A percentile compares a stretch with the other conserved stretches of the same genome.
These are phyloP conservation scores for Ispidina lecontei DNA, from an alignment of 2,797 vertebrate species.

Conservation along the genomic window DNA sequence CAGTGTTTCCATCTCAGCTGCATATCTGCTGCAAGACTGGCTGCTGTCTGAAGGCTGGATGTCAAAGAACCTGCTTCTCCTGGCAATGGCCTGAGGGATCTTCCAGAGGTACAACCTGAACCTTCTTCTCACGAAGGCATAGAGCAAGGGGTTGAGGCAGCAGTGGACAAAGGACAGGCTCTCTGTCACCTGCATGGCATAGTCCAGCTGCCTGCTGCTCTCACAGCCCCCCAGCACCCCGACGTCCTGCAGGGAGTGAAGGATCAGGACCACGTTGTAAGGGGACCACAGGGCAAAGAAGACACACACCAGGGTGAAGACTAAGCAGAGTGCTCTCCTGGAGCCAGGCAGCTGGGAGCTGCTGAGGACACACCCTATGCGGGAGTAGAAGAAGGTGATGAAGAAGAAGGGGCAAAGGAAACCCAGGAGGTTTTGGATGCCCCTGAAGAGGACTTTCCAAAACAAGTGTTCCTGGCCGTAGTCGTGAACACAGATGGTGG, in stretches of 20 bases:
- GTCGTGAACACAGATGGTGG: conserved; percentile 63
- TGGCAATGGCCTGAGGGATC: conserved; percentile 19
- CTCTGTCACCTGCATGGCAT: conserved; percentile 78
- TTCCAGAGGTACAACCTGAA: conserved; percentile 61
- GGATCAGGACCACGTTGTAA: conserved; percentile 75
- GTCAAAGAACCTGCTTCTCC: neutral
- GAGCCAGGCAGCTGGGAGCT: conserved; percentile 11
- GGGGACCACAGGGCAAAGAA: conserved; percentile 83
- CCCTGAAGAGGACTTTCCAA: conserved; percentile 76
- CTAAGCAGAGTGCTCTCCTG: conserved; percentile 57
- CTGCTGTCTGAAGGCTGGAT: conserved; percentile 16
- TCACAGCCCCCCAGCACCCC: conserved; percentile 72
- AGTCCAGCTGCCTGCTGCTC: conserved; percentile 71
- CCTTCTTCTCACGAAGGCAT: conserved; percentile 70
- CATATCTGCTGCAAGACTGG: neutral
- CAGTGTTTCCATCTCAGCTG: conserved; percentile 60
- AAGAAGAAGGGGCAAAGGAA: conserved; percentile 78
- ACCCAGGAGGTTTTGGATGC: conserved; percentile 74
- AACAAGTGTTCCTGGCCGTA: conserved; percentile 60
- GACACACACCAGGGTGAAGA: conserved; percentile 55
- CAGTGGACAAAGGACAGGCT: conserved; percentile 80
- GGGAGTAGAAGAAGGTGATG: conserved; percentile 75
- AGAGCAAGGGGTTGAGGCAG: conserved; percentile 79
- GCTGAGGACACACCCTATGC: conserved; percentile 34
- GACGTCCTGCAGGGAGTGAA: conserved; percentile 76